These are phyloP conservation scores for Acleris sparsana DNA, from an alignment of 2,888 invertebrate species.

Conservation along the genomic window DNA sequence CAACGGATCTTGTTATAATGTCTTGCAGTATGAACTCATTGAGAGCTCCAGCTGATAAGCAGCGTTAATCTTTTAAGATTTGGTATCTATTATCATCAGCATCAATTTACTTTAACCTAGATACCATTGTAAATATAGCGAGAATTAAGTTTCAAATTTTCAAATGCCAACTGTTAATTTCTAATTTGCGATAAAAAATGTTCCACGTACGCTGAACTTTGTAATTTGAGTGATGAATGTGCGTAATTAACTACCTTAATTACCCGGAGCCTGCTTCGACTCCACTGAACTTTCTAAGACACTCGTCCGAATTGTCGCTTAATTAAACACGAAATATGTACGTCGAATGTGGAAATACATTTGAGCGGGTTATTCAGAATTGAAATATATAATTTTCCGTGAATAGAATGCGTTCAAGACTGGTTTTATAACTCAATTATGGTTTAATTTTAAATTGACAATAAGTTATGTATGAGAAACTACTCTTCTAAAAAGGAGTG, in stretches of 20 bases:
- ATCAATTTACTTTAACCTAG: too few relatives aligned
- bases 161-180: not conserved
- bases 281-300: constrained; percentile 25
- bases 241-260: constrained; percentile 31
- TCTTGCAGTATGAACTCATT: too few relatives aligned
- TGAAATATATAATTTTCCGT: not conserved
- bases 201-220: constrained; percentile 22
- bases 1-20: too few relatives aligned
- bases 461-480: too few relatives aligned
- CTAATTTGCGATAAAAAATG: constrained; percentile 29
- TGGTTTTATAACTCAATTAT: too few relatives aligned
- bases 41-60: too few relatives aligned
- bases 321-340: constrained; percentile 1
- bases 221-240: constrained; percentile 31
- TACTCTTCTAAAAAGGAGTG: too few relatives aligned
- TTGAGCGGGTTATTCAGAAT: not conserved
- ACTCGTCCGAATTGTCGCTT: constrained; percentile 11
- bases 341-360: not conserved
- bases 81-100: too few relatives aligned
- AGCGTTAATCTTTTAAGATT: too few relatives aligned
- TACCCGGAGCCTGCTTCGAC: constrained; percentile 26
- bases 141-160: not conserved
- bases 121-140: too few relatives aligned
- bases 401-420: too few relatives aligned
- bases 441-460: too few relatives aligned